A percentile compares a stretch with the other conserved stretches of the same genome.
Evolutionary conservation across 2,113 vertebrate genomes (phyloP).

Genomic region (Channa maculata): DNA sequence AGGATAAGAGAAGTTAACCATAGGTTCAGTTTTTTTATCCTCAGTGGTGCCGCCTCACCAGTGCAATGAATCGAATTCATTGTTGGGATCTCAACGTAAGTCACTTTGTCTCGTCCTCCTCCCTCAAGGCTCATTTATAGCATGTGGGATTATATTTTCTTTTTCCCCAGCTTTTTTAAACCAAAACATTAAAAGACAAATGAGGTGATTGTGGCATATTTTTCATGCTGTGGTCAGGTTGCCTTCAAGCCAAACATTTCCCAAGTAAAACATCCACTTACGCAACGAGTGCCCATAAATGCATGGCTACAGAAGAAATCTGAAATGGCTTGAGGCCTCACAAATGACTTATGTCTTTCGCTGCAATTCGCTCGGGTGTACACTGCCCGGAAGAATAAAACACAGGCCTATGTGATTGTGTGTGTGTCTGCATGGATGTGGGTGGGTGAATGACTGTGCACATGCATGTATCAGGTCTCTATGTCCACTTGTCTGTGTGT

Average conservation of each 20-base stretch:
- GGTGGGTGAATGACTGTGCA: not conserved
- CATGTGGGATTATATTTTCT: slow-evolving; percentile 71
- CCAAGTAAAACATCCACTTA: slow-evolving; percentile 60
- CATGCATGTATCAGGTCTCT: not conserved
- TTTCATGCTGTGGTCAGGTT: slow-evolving; percentile 42
- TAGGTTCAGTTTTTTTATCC: slow-evolving; percentile 49
- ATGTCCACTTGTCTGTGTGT: slow-evolving; percentile 32
- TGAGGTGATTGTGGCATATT: slow-evolving; percentile 50
- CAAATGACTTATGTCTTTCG: slow-evolving; percentile 39
- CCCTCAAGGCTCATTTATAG: slow-evolving; percentile 42
- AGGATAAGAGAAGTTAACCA: slow-evolving; percentile 32
- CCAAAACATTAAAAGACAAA: slow-evolving; percentile 64
- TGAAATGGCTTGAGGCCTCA: slow-evolving; percentile 35
- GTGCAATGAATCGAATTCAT: slow-evolving; percentile 71
- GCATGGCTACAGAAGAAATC: slow-evolving; percentile 46
- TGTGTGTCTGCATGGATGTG: not conserved
- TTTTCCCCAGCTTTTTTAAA: slow-evolving; percentile 30
- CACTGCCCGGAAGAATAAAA: slow-evolving; percentile 15
- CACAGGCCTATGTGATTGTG: not conserved
- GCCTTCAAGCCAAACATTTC: slow-evolving; percentile 63
- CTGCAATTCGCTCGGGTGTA: slow-evolving; percentile 31
- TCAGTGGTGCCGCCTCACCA: slow-evolving; percentile 54
- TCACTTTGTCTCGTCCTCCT: slow-evolving; percentile 31
- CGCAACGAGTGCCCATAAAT: slow-evolving; percentile 41
- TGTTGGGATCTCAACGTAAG: slow-evolving; percentile 56